Evolutionary conservation across 2,888 invertebrate genomes (phyloP), one percentile per base, ranked within the genome.

Genomic region (Cheilosia pagana): DNA sequence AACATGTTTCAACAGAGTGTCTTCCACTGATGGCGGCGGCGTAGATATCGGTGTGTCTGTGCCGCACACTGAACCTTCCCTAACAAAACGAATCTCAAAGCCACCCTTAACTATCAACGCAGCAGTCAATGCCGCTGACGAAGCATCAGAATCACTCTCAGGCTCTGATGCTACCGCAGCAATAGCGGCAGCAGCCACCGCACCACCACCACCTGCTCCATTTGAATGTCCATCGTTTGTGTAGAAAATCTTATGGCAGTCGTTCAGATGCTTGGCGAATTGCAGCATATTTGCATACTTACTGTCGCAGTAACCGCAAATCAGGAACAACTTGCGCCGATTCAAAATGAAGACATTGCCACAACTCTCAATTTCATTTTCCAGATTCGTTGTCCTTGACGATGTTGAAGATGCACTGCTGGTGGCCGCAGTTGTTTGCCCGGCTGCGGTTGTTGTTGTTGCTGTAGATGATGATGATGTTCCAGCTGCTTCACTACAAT

Each of bases 281-380:
- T 81, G 81, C 6, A 72, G 48, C 43, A 88, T 86, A 68, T 89
- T 89, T 31, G 85, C 87, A 52, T 88, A 90, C 74, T 89, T 88
- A 75, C 89, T 85, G 43, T 89, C 87, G 65, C 89, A 89, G 77
- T 87, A 88, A 50, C 87, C 87, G 76, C 90, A 90, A 52, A 88
- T 89, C 72, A 89, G 89, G 43, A 90, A 87, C 6, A 89, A 87
- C 43, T 89, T 88, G 31, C 88, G 88, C 28, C 88, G 88, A 72
- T 88, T 87, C 31, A 89, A 87, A 12, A 88, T 88, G 60, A 88
- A 88, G 31, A 90, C 89, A 72, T 89, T 87, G 45, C 88, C 89
- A 74, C 88, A 89, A 16, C 87, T 87, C 62, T 89, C 89, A 16
- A 88, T 87, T 86, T 89, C 88, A 71, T 87, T 85, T 39, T 82